Evolutionary conservation across 2,113 vertebrate genomes (phyloP), one percentile per base, ranked within the genome.

Genomic region (Melanostigma gelatinosum): DNA sequence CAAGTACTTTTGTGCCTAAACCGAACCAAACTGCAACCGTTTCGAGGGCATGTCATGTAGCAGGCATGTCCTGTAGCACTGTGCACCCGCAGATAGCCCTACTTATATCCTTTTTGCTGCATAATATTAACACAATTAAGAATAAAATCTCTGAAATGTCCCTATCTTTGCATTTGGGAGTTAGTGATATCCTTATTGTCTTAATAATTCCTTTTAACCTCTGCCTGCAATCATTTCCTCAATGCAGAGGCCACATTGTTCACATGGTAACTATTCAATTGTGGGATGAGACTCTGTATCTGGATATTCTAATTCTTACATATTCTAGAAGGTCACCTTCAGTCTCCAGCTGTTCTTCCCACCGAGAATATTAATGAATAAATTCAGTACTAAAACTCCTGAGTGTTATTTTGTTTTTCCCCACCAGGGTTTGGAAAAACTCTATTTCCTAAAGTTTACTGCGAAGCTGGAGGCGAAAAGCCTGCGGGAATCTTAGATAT

Each of bases 251-350:
- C 66, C 60, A 65, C 24, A 10, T 16, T 67, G 18, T 24, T 66
- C 52, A 65, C 46, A 68, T 27, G 15, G 4, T 34, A 54, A 46
- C 29, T 40, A 46, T 57, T 62, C 72, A 34, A 62, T 38, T 29
- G 22, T n/a, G 11, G 40, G 42, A 60, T 38, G 60, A 72, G 4
- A 60, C 46, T 38, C 57, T 20, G n/a, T 38, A 38, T 42, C 3
- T 44, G 48, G 24, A 66, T 65, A n/a, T 46, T 55, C 1, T 61
- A 9, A 54, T 72, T 40, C 15, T 38, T 48, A n/a, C 16, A 69
- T 75, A 83, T 76, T 71, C 24, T 36, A 67, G 36, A 52, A 75
- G 27, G 77, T 82, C 78, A 77, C 76, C 32, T 65, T 54, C 42
- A 42, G 57, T 66, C 29, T 67, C 64, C 52, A 67, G 60, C n/a